Conservation (phyloP, 2,888 invertebrate species). For the Netelia virgata region DNA sequence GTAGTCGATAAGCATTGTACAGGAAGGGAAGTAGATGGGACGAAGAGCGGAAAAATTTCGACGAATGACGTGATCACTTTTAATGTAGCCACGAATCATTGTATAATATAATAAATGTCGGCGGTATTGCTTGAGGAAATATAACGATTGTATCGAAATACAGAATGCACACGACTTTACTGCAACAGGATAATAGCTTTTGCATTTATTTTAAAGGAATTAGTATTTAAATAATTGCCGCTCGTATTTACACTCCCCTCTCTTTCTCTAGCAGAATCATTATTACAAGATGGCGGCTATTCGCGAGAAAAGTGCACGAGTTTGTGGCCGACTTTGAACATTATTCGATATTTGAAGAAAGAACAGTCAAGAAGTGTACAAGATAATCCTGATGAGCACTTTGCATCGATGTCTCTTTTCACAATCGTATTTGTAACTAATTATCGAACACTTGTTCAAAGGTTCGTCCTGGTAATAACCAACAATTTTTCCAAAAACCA, state of each 20-base stretch:
- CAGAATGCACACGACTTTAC: constrained; percentile 22
- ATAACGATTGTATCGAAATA: constrained; percentile 17
- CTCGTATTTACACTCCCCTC: neutral
- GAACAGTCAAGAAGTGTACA: neutral
- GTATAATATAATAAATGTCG: constrained; percentile 37
- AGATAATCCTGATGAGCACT: no score
- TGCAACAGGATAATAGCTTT: neutral
- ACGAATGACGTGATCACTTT: neutral
- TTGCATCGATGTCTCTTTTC: no score
- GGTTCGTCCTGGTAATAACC: no score
- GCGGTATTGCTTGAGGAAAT: neutral
- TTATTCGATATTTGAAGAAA: neutral
- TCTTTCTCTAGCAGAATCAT: neutral
- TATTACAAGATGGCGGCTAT: neutral
- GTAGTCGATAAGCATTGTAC: constrained; percentile 36
- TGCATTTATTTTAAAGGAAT: neutral
- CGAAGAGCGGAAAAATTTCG: neutral
- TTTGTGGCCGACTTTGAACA: neutral
- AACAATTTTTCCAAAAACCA: no score
- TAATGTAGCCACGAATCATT: constrained; percentile 16
- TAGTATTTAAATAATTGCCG: neutral
- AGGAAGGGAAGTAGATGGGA: constrained; percentile 2
- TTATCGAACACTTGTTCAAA: no score
- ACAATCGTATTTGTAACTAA: no score
- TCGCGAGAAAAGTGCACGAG: neutral